Percentiles rank a stretch among this genome's conserved stretches.
Evolutionary conservation across 2,113 vertebrate genomes (phyloP).

Genomic region (Mesitornis unicolor): DNA sequence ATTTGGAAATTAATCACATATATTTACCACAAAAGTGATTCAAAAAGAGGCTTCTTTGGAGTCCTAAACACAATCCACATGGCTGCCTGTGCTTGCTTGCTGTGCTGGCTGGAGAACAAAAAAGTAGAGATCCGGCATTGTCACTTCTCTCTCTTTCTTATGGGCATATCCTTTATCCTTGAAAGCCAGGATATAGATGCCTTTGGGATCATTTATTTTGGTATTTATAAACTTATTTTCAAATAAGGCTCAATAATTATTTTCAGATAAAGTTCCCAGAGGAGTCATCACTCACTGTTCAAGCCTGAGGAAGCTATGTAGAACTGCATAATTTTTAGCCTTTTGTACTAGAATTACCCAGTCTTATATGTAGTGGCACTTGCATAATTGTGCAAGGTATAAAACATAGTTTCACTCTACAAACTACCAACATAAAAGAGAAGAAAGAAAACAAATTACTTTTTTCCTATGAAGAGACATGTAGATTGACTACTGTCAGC

Average conservation of each 20-base stretch:
- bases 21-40: slow-evolving; percentile 7
- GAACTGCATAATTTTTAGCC: background rate
- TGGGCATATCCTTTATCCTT: background rate
- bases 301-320: background rate
- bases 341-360: background rate
- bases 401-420: background rate
- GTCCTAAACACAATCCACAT: slow-evolving; percentile 52
- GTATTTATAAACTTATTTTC: slow-evolving; percentile 43
- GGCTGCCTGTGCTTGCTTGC: slow-evolving; percentile 42
- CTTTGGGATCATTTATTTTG: background rate
- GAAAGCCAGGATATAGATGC: slow-evolving; percentile 14
- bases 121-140: background rate
- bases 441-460: background rate
- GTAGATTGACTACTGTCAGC: background rate
- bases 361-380: background rate
- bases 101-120: slow-evolving; percentile 51
- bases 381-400: background rate
- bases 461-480: background rate
- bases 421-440: background rate
- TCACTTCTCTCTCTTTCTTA: slow-evolving; percentile 22
- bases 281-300: background rate
- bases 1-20: slow-evolving; percentile 45
- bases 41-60: slow-evolving; percentile 22
- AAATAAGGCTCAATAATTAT: background rate
- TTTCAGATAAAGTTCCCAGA: slow-evolving; percentile 9